phyloP scores from a whole-genome alignment of 2,797 vertebrate genomes.

The Epinephelus malabaricus region DNA sequence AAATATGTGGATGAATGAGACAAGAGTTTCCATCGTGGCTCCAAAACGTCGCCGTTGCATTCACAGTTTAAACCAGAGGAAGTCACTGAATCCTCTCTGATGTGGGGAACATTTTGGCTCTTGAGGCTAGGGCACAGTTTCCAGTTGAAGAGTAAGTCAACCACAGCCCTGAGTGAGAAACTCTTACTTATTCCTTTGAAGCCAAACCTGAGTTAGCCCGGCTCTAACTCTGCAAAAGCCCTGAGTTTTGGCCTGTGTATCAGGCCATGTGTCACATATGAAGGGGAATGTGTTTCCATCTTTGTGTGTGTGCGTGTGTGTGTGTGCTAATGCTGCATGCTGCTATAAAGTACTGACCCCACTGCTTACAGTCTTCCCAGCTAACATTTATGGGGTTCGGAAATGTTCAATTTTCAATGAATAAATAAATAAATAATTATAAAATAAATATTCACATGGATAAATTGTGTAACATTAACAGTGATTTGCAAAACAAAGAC shows the following conservation, averaged over 20 bases:
- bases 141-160: slow-evolving; percentile 60
- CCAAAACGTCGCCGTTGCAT: slow-evolving; percentile 43
- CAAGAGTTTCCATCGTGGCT: slow-evolving; percentile 47
- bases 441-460: not conserved
- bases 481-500: not conserved
- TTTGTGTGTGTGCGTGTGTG: slow-evolving; percentile 22
- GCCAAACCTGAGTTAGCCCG: slow-evolving; percentile 75
- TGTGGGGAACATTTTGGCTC: slow-evolving; percentile 66
- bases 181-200: slow-evolving; percentile 57
- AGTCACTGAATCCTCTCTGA: slow-evolving; percentile 45
- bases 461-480: slow-evolving; percentile 17
- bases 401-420: slow-evolving; percentile 27
- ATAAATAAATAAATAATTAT: slow-evolving; percentile 3
- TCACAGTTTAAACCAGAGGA: slow-evolving; percentile 81
- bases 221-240: slow-evolving; percentile 78
- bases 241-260: slow-evolving; percentile 76
- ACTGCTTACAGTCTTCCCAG: slow-evolving; percentile 20
- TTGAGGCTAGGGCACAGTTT: slow-evolving; percentile 75
- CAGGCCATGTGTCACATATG: slow-evolving; percentile 75
- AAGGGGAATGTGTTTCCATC: slow-evolving; percentile 65
- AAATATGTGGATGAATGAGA: slow-evolving; percentile 53
- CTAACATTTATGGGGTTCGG: slow-evolving; percentile 8
- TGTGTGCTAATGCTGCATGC: slow-evolving; percentile 49
- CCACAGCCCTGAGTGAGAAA: slow-evolving; percentile 77
- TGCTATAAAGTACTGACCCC: slow-evolving; percentile 36